Evolutionary conservation across 2,888 invertebrate genomes (phyloP), one percentile per base, ranked within the genome.

Genomic region (Orthosia gracilis): DNA sequence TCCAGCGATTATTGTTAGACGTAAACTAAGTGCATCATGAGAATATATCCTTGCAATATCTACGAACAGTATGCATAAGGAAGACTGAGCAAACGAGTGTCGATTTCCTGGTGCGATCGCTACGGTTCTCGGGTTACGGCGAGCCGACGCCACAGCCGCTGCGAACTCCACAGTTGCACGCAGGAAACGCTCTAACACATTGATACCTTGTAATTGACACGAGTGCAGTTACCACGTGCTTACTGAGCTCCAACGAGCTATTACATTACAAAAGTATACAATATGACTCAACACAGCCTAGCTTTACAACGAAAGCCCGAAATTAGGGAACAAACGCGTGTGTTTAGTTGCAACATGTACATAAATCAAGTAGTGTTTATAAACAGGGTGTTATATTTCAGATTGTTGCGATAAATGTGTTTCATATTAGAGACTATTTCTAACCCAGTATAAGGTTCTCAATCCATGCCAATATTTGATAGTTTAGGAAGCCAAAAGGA

Each of bases 41-140:
- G 40, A 77, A n/a, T 59, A 26, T 52, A 79, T 64, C 47, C 21
- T 73, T 52, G 58, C n/a, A 78, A 67, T 70, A 69, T 49, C 49
- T 76, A 78, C 65, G 71, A 80, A 75, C 76, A 83, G 76, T 83
- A 74, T 76, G 78, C 77, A 85, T 70, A 87, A 83, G 84, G 83
- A 87, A 82, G 87, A 86, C 83, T 82, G 70, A 78, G 74, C 77
- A 79, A 78, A 84, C 62, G 77, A 84, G 86, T 87, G 85, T 89
- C 78, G 84, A 91, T 90, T 92, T 92, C 89, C 88, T 89, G 88
- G 83, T 84, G 85, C 77, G 77, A 89, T 88, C 80, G 84, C 83
- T 87, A 87, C 83, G 82, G 81, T 77, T 90, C 87, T 93, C 90
- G 68, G 73, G 83, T 94, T 93, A 91, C 93, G 71, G 88, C 85